Percentiles rank a stretch among this genome's conserved stretches.
Conservation (phyloP, 2,888 invertebrate genomes). For the Leptopilina myrica region DNA sequence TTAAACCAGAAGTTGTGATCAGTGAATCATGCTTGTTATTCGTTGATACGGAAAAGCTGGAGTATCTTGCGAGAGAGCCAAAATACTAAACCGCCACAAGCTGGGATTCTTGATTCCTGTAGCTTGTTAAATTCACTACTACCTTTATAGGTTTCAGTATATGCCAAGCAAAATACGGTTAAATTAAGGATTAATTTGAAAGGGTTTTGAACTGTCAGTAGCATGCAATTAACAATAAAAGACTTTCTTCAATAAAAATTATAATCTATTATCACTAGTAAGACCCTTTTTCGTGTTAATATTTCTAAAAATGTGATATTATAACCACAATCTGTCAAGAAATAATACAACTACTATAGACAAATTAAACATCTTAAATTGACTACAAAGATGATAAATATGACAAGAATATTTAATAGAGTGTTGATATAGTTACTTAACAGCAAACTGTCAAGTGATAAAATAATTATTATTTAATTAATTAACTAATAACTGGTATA, state of each 20-base stretch:
- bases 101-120: slow-evolving; percentile 57
- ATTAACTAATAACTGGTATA: not conserved
- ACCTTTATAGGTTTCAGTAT: slow-evolving; percentile 49
- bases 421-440: not conserved
- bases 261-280: too few relatives aligned
- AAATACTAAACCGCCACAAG: slow-evolving; percentile 59
- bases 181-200: slow-evolving; percentile 9
- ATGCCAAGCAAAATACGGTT: slow-evolving; percentile 46
- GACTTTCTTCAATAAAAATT: not conserved
- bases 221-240: not conserved
- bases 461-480: too few relatives aligned
- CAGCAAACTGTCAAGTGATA: too few relatives aligned
- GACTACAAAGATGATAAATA: too few relatives aligned
- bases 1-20: slow-evolving; percentile 52
- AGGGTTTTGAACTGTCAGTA: not conserved
- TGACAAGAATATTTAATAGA: too few relatives aligned
- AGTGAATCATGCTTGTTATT: slow-evolving; percentile 68
- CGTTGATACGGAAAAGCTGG: slow-evolving; percentile 72
- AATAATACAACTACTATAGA: too few relatives aligned
- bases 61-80: slow-evolving; percentile 66
- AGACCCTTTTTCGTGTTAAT: too few relatives aligned
- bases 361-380: too few relatives aligned
- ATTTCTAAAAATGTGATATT: too few relatives aligned
- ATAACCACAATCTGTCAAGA: too few relatives aligned
- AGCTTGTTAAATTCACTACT: slow-evolving; percentile 59